A percentile compares a stretch with the other conserved stretches of the same genome.
Evolutionary conservation across 1,140 invertebrate species (phyloP).

Genomic region (Zaprionus gabonicus): DNA sequence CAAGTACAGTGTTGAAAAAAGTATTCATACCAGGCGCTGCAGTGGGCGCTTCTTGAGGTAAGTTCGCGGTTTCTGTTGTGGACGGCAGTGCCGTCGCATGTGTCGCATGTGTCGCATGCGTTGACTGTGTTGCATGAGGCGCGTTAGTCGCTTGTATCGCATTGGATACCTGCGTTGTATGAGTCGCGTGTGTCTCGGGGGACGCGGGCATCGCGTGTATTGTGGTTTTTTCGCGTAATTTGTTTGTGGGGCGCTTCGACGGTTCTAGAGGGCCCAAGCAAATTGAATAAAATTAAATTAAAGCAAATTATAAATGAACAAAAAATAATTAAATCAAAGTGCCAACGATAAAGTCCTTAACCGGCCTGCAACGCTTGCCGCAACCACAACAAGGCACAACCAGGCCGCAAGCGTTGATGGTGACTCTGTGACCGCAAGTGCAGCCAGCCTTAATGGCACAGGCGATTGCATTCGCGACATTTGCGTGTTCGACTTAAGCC

Average conservation of each 20-base stretch:
- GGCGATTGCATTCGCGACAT: slow-evolving; percentile 94
- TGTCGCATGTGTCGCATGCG: background rate
- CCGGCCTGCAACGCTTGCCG: slow-evolving; percentile 67
- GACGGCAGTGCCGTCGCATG: background rate
- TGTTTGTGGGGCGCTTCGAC: background rate
- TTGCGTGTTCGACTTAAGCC: slow-evolving; percentile 88
- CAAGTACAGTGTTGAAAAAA: slow-evolving; percentile 4
- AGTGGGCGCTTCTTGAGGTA: slow-evolving; percentile 53
- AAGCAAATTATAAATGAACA: slow-evolving; percentile 29
- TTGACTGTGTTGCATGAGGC: background rate
- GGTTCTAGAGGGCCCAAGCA: background rate
- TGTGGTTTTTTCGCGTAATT: background rate
- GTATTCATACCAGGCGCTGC: slow-evolving; percentile 57
- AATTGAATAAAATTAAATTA: slow-evolving; percentile 10
- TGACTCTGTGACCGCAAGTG: slow-evolving; percentile 86
- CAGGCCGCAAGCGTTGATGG: slow-evolving; percentile 60
- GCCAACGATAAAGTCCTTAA: slow-evolving; percentile 34
- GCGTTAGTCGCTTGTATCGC: background rate
- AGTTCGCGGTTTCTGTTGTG: slow-evolving; percentile 27
- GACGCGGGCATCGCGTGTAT: background rate
- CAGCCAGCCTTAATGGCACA: slow-evolving; percentile 92
- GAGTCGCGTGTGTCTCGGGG: background rate
- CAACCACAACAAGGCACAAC: slow-evolving; percentile 89
- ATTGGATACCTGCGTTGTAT: background rate
- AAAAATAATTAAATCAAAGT: slow-evolving; percentile 30